Evolutionary conservation across 2,113 vertebrate genomes (phyloP), one percentile per base, ranked within the genome.

Genomic region (Prolemur simus): DNA sequence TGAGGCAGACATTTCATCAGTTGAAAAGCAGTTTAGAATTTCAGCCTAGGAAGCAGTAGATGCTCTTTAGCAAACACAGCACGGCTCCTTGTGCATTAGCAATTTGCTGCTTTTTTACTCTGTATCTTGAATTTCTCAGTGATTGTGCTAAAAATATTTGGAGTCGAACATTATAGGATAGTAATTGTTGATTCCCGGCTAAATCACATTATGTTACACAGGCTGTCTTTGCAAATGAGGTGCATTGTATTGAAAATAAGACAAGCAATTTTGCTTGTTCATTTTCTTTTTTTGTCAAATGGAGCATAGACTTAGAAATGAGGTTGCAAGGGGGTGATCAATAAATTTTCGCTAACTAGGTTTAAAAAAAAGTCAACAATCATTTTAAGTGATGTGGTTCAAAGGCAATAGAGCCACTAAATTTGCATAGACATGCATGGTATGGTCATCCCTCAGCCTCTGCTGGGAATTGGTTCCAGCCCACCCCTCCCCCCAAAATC

Each of bases 11-110:
- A 5, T 32, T 52, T 77, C 49, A 92, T 97, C 93, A 21, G 49
- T 78, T 21, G 91, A 91, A 89, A 91, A 96, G 60, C 49, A 37
- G 89, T 88, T 85, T 15, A 49, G 42, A 49, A 84, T 80, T 80
- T 47, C 89, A 34, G 27, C 54, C 52, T n/a, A 9, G 52, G 84
- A 66, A 60, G 86, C 27, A 1, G 3, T 9, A 15, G 89, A 6
- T 3, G 39, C 54, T 91, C n/a, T 58, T 94, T 10, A 27, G 92
- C 64, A 90, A 85, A 45, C 47, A 58, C 42, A 25, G 64, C 45
- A 2, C 0, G 1, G 52, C n/a, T 37, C 74, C 54, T 47, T 42
- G n/a, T 45, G 47, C 56, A 6, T 52, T 7, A 45, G 37, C 78
- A 11, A 8, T 89, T 34, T 23, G 63, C 89, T 52, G 13, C 27